Base-by-base conservation (phyloP, 2,888 invertebrate genomes). In the Meteorus colon region DNA sequence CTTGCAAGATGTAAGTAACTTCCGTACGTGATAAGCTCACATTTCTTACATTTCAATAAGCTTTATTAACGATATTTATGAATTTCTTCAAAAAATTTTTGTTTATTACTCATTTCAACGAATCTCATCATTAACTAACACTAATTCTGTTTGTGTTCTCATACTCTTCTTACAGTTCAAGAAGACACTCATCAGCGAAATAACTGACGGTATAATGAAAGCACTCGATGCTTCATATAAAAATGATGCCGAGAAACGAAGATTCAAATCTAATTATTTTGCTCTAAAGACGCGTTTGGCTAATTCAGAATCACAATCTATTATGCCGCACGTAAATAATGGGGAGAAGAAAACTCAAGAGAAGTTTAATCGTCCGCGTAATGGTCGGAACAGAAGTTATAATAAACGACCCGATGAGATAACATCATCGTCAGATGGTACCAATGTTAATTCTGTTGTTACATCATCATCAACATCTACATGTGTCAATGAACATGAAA, bases 131-230 rank as follows among this genome's bases (percentile, higher is more conserved):
- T 62, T 0, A 29, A 14, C 1, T 31, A 12, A 12, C 16, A 14
- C 16, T 41, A 41, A 41, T 41, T 41, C 41, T 1, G 41, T 12
- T 12, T 41, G 4, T 12, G 41, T 2, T 1, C 8, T 12, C 8
- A 8, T n/a, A 45, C 41, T n/a, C 4, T 72, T 45, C 1, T 51
- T 51, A 14, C 27, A 73, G 73, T 73, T 73, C 16, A 73, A 73
- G n/a, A 59, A 16, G 14, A 34, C 67, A n/a, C 0, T 73, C n/a
- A 59, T 73, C 8, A 12, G 55, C 16, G 73, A 73, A n/a, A 8
- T 73, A 41, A 65, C 41, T 24, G 19, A 65, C 4, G 19, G 41
- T 12, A 19, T 65, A 1, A 3, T 59, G 12, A 73, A 59, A 6
- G 16, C 41, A 3, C n/a, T 73, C 5, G 67, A 45, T 19, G 31